Base-by-base conservation (phyloP, 2,797 vertebrate species). In the Phylloscopus collybita region DNA sequence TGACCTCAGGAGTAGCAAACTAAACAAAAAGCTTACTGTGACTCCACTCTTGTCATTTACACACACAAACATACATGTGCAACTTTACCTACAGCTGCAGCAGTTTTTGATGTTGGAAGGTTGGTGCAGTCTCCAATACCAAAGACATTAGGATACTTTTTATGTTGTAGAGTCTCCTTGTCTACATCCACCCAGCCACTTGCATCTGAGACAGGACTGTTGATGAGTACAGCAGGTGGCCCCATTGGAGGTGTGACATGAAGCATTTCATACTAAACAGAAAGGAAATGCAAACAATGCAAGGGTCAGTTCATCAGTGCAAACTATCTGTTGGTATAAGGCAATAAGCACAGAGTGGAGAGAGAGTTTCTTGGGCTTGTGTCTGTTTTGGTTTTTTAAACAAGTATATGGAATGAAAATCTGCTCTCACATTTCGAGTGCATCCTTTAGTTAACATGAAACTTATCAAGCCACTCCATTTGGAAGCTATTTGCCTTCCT, bases 241-340 rank as follows among this genome's bases (percentile, higher is more conserved):
- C 99, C 99, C 99, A 99, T 99, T 2, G 99, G 99, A 16, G 99
- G 99, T 4, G 99, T 99, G 56, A 99, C 99, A 18, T 99, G 99
- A 86, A 99, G 99, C 99, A 99, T 99, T 97, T 99, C 99, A 93
- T 99, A 99, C 99, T 99, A 60, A 34, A 36, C 30, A 80, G 40
- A 91, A 70, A 86, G 49, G 87, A 93, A 71, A 96, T 49, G 25
- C n/a, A 70, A 40, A 40, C 40, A 40, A 40, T 30, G 45, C 23
- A 34, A 1, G 2, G 3, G 22, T 53, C 45, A 30, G 45, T 53
- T 88, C 53, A 50, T 42, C 40, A 42, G 4, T 81, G 13, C 51
- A 72, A 23, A 32, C 44, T 34, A 32, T 5, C 16, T 65, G 21
- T 32, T 86, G 22, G 60, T 18, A 27, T 1, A 62, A 73, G 9